Base-by-base conservation (phyloP, 2,888 invertebrate genomes). In the Panorpa germanica region DNA sequence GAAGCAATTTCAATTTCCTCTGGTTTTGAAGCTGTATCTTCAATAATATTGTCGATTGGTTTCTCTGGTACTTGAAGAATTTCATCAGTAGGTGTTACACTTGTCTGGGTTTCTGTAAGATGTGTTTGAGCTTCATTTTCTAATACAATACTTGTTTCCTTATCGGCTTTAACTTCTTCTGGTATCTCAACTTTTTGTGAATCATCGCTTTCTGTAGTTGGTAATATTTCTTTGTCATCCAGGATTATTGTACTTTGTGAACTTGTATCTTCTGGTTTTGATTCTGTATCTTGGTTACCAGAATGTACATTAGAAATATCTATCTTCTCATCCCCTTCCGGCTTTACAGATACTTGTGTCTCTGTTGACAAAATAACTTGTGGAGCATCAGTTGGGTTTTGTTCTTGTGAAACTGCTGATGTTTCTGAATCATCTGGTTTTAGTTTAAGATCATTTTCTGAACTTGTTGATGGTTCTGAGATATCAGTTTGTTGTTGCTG, bases 1-100 rank as follows among this genome's bases (percentile, higher is more conserved):
- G n/a, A n/a, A n/a, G 35, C 36, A 9, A 29, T 21, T 18, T 24
- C 34, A 30, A 20, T 7, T 32, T 34, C 30, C 11, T 31, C 32
- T 11, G 12, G 11, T 29, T 35, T 32, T 15, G 32, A 12, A 7
- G 18, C 28, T 25, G 22, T 20, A 25, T 16, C 33, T 20, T 32
- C 34, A 12, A n/a, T n/a, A n/a, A n/a, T n/a, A n/a, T n/a, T n/a
- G n/a, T n/a, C n/a, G n/a, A n/a, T 18, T 10, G 28, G 10, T 27
- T 17, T 18, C n/a, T 27, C 22, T 28, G 23, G 12, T 32, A 10
- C 18, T 15, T 17, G 25, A 12, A 28, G 18, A 25, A 17, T 17
- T 33, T 32, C 34, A 22, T n/a, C n/a, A n/a, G n/a, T n/a, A n/a
- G n/a, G n/a, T n/a, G n/a, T n/a, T n/a, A n/a, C n/a, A n/a, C n/a